phyloP scores from a whole-genome alignment of 2,888 invertebrate genomes.

The Lucinisca nassula region DNA sequence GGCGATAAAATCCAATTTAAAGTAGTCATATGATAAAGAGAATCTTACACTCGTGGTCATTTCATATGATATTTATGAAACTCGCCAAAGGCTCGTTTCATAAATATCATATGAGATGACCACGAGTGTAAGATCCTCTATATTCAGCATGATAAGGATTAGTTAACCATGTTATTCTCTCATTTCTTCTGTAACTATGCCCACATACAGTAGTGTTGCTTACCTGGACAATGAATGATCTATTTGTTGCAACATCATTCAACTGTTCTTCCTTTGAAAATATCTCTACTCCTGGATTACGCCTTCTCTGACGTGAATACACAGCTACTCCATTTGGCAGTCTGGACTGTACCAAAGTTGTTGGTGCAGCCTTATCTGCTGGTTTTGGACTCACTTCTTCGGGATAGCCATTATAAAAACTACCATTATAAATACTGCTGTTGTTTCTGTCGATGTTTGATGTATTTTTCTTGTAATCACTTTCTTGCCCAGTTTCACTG shows the following conservation, averaged over 20 bases:
- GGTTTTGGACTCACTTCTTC: neutral
- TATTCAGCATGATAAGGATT: no score
- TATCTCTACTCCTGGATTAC: slow-evolving; percentile 16
- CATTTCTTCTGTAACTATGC: no score
- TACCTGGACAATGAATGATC: slow-evolving; percentile 68
- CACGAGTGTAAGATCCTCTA: no score
- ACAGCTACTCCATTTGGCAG: slow-evolving; percentile 71
- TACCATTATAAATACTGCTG: neutral
- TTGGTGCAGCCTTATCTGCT: neutral
- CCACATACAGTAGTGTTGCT: no score
- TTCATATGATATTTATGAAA: no score
- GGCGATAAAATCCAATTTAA: no score
- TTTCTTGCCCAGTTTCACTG: neutral
- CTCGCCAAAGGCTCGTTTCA: no score
- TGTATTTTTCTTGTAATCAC: neutral
- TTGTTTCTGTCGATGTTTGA: neutral
- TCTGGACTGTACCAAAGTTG: neutral
- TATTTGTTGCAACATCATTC: slow-evolving; percentile 59
- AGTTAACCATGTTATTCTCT: no score
- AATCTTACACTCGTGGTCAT: no score
- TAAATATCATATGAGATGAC: no score
- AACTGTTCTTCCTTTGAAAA: slow-evolving; percentile 72
- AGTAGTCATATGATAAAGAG: no score
- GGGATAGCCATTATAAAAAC: neutral
- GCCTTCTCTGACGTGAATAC: slow-evolving; percentile 55